Evolutionary conservation across 2,797 vertebrate species (phyloP).

Genomic region (Florisuga fusca): DNA sequence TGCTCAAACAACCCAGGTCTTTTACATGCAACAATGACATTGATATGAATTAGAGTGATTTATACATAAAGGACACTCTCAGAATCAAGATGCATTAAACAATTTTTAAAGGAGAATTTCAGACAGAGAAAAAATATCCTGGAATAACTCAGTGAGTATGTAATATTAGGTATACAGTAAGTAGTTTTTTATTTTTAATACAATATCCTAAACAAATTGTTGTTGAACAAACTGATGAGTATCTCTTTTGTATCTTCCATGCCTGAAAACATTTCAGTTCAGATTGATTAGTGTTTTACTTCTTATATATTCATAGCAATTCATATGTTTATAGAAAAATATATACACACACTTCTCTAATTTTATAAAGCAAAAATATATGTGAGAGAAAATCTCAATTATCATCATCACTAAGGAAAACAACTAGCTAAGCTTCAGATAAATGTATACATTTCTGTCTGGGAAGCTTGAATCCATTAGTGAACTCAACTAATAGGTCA

Average conservation of each 20-base stretch:
- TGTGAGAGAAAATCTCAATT: not conserved
- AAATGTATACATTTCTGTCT: constrained; percentile 82
- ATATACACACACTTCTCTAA: not conserved
- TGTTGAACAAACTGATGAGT: not conserved
- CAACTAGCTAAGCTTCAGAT: constrained; percentile 76
- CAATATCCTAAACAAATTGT: not conserved
- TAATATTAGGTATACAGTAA: not conserved
- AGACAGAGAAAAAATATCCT: not conserved
- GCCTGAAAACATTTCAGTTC: not conserved
- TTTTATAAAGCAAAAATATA: not conserved
- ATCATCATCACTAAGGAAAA: not conserved
- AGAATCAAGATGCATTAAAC: not conserved
- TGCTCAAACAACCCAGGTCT: not conserved
- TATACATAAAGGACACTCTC: not conserved
- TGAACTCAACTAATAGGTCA: constrained; percentile 91
- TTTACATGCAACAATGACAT: not conserved
- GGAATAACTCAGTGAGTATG: not conserved
- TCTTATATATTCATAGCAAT: not conserved
- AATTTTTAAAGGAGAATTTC: not conserved
- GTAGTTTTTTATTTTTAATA: not conserved
- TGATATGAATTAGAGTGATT: not conserved
- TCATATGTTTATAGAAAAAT: not conserved
- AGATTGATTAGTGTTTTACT: not conserved
- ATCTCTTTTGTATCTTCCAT: not conserved
- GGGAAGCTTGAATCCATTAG: constrained; percentile 90